These are phyloP conservation scores for Atherix ibis DNA, from an alignment of 2,888 invertebrate species.

Conservation along the genomic window DNA sequence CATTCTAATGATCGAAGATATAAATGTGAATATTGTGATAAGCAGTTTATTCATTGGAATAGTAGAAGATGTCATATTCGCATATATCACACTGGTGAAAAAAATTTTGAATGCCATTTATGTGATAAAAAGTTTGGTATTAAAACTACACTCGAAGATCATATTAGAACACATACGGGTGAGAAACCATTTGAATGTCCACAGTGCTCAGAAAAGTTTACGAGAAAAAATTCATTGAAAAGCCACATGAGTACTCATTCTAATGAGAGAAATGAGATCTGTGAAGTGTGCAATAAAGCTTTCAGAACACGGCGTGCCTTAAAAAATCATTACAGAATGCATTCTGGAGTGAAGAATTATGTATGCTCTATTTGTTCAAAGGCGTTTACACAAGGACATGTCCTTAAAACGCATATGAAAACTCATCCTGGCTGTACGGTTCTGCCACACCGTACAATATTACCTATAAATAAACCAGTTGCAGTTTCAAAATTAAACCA, in stretches of 20 bases:
- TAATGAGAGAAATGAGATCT: conserved; percentile 8
- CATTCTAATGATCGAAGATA: conserved; percentile 5
- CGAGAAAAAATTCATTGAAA: conserved; percentile 4
- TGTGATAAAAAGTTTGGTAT: conserved; percentile 7
- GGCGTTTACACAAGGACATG: conserved; percentile 8
- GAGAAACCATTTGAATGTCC: conserved; percentile 6
- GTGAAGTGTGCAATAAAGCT: conserved; percentile 7
- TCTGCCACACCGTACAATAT: too few species aligned
- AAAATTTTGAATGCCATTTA: conserved; percentile 6
- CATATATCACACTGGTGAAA: conserved; percentile 8
- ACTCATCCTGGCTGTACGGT: too few species aligned
- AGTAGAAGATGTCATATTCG: conserved; percentile 8
- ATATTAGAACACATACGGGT: conserved; percentile 8
- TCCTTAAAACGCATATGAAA: conserved; percentile 8
- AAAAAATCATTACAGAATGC: conserved; percentile 6
- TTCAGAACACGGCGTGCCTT: conserved; percentile 8
- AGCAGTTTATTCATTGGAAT: conserved; percentile 10
- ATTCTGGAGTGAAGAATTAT: conserved; percentile 9
- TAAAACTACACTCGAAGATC: conserved; percentile 6
- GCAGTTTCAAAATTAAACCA: too few species aligned
- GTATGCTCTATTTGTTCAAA: conserved; percentile 7
- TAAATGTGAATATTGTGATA: conserved; percentile 7
- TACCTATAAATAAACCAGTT: too few species aligned
- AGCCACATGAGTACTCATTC: conserved; percentile 9
- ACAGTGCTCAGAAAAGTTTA: conserved; percentile 8